These are phyloP conservation scores for Papilio machaon DNA, from an alignment of 1,140 invertebrate species.

Conservation along the genomic window DNA sequence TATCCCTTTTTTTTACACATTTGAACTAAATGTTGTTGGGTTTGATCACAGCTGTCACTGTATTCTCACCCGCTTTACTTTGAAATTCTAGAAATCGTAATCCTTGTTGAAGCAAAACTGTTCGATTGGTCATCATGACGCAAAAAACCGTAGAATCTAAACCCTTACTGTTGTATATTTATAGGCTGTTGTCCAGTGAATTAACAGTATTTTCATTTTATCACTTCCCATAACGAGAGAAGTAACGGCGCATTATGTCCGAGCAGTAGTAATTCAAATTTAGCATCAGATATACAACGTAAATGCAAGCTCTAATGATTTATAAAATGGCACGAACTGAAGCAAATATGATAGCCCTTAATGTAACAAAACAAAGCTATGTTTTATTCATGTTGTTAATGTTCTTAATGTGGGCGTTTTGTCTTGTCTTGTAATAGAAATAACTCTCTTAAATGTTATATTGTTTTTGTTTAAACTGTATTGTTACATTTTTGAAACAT, in stretches of 20 bases:
- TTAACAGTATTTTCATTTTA: slow-evolving; percentile 13
- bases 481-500: background rate
- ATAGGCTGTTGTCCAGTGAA: background rate
- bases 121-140: background rate
- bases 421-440: slow-evolving; percentile 16
- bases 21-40: too few species aligned
- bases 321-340: slow-evolving; percentile 45
- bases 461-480: slow-evolving; percentile 8
- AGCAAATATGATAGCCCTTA: slow-evolving; percentile 43
- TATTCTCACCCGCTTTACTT: too few species aligned
- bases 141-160: background rate
- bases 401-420: slow-evolving; percentile 3
- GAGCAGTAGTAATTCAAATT: slow-evolving; percentile 41
- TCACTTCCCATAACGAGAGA: slow-evolving; percentile 21
- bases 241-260: slow-evolving; percentile 28
- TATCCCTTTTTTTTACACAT: too few species aligned
- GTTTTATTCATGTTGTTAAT: slow-evolving; percentile 51
- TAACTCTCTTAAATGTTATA: background rate
- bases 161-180: background rate
- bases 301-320: slow-evolving; percentile 44
- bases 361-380: slow-evolving; percentile 47
- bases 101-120: background rate
- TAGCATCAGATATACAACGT: slow-evolving; percentile 42
- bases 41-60: too few species aligned
- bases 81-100: too few species aligned